Base-by-base conservation (phyloP, 2,888 invertebrate species). In the Busseola fusca region DNA sequence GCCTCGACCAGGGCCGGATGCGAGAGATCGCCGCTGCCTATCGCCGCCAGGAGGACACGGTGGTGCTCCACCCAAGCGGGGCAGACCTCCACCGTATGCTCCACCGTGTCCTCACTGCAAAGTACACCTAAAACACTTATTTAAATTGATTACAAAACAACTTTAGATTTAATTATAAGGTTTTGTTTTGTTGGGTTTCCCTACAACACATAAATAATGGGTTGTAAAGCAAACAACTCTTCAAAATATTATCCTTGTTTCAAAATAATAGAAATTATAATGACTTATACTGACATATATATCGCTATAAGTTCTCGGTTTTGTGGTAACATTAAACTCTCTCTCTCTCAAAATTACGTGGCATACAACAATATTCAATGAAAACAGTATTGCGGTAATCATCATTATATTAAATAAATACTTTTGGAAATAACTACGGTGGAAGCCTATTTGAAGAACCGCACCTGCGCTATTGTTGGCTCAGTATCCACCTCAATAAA, bases 381-480 rank as follows among this genome's bases (percentile, higher is more conserved):
- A 64, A 63, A 69, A 67, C 18, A n/a, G 42, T 57, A 64, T 64
- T 60, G 63, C 45, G 34, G 67, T 62, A 69, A 72, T 76, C 52
- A 78, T 62, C 64, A 82, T 80, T 30, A 40, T 30, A 60, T 69
- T 60, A 71, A 84, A 83, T 80, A 73, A 72, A 81, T 74, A 70
- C 37, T 59, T 65, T 68, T 42, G 63, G 40, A 76, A 78, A 85
- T 79, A 85, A 84, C 77, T 75, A 75, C 74, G 14, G 56, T 64
- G 60, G 62, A 72, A 79, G 64, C 72, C 58, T 70, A 75, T 81
- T 66, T 66, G 67, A 40, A 54, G 34, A 68, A 72, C 48, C 64
- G 63, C 86, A 84, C 82, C 84, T 84, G 80, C 58, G 79, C 74
- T 69, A 57, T 77, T 74, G 85, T 82, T 85, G 80, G 73, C 16